Conservation (phyloP, 2,113 vertebrate species). For the Pagrus major region DNA sequence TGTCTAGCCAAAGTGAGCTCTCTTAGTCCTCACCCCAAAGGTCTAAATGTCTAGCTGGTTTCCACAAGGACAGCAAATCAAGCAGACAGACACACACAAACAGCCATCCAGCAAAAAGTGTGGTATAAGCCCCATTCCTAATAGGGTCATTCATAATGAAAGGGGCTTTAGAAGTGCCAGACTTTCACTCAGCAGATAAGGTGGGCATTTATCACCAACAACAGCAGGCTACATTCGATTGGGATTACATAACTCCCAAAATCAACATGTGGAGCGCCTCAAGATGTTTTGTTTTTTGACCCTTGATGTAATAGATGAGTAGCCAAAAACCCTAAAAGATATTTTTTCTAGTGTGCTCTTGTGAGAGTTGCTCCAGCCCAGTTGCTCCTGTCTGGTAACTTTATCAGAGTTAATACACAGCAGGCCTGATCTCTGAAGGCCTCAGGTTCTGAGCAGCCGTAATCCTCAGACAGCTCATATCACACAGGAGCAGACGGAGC, state of each 20-base stretch:
- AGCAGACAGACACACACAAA: constrained; percentile 13
- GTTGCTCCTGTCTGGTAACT: constrained; percentile 51
- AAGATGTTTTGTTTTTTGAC: constrained; percentile 44
- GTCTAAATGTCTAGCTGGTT: constrained; percentile 32
- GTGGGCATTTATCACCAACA: constrained; percentile 50
- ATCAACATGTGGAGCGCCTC: constrained; percentile 15
- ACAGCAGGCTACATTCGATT: constrained; percentile 40
- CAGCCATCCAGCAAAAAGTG: constrained; percentile 16
- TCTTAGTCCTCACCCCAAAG: neutral
- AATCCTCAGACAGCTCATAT: constrained; percentile 64
- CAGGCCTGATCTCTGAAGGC: constrained; percentile 43
- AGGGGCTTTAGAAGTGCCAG: constrained; percentile 41
- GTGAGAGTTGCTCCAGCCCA: constrained; percentile 4
- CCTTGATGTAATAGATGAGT: constrained; percentile 38
- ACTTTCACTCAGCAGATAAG: constrained; percentile 43
- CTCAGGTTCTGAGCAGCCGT: constrained; percentile 14
- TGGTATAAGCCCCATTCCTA: constrained; percentile 45
- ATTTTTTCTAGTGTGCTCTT: constrained; percentile 9
- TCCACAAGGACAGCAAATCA: constrained; percentile 21
- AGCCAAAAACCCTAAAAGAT: constrained; percentile 4
- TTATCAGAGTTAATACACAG: constrained; percentile 52
- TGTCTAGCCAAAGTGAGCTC: neutral
- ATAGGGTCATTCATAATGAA: constrained; percentile 60
- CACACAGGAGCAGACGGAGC: constrained; percentile 52
- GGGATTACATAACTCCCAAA: constrained; percentile 45